phyloP scores from a whole-genome alignment of 2,797 vertebrate species.

The Anguilla obscura region DNA sequence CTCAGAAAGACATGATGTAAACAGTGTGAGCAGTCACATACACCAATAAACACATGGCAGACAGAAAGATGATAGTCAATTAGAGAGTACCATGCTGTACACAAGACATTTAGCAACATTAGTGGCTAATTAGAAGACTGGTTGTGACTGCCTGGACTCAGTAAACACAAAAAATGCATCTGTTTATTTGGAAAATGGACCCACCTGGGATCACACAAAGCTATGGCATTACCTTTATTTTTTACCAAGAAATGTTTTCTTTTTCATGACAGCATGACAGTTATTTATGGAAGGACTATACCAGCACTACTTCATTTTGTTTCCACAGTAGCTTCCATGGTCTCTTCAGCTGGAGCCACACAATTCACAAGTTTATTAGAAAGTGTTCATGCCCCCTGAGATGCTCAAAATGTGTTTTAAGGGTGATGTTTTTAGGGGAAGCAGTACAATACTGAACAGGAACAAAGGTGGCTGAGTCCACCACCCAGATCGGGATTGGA shows the following conservation, averaged over 20 bases:
- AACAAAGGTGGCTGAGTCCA: not conserved
- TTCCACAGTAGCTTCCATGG: not conserved
- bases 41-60: constrained; percentile 14
- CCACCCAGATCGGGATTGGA: not conserved
- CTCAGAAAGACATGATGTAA: constrained; percentile 23
- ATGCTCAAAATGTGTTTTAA: not conserved
- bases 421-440: not conserved
- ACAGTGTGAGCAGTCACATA: not conserved
- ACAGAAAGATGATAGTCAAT: constrained; percentile 10
- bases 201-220: not conserved
- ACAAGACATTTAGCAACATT: constrained; percentile 19
- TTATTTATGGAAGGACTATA: not conserved
- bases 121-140: constrained; percentile 28
- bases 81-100: not conserved
- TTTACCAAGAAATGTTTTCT: not conserved
- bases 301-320: not conserved
- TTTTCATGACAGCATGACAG: not conserved
- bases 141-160: constrained; percentile 14
- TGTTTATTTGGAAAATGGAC: not conserved
- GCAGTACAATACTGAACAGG: not conserved
- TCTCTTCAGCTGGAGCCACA: not conserved
- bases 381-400: not conserved
- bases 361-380: not conserved
- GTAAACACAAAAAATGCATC: constrained; percentile 3
- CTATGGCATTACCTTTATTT: not conserved